These are phyloP conservation scores for Aspiorhynchus laticeps DNA, from an alignment of 2,113 vertebrate genomes.

Conservation along the genomic window DNA sequence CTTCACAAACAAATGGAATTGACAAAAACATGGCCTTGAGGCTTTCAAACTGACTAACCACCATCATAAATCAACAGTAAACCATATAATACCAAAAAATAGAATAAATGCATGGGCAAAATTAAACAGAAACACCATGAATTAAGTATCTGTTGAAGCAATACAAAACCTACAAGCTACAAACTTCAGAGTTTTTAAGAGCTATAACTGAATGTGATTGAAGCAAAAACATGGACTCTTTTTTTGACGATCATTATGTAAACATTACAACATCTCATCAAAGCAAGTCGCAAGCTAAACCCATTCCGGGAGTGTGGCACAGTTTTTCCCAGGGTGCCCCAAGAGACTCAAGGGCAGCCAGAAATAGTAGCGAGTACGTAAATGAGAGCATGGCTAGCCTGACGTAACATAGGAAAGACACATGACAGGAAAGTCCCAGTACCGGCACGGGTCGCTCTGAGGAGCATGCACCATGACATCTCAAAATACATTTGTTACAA, in stretches of 20 bases:
- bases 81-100: background rate
- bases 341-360: conserved; percentile 64
- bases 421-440: conserved; percentile 61
- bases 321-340: conserved; percentile 38
- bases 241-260: background rate
- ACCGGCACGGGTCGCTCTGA: conserved; percentile 25
- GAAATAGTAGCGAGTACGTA: conserved; percentile 68
- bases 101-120: background rate
- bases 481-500: background rate
- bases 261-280: conserved; percentile 7
- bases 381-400: conserved; percentile 58
- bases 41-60: background rate
- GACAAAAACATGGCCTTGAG: background rate
- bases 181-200: background rate
- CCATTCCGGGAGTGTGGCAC: conserved; percentile 23
- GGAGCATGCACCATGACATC: conserved; percentile 7
- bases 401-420: conserved; percentile 68
- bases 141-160: background rate
- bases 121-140: background rate
- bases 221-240: background rate
- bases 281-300: conserved; percentile 28
- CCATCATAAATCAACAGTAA: background rate
- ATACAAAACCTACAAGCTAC: background rate
- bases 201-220: background rate
- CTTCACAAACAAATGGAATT: conserved; percentile 44